Base-by-base conservation (phyloP, 2,797 vertebrate genomes). In the Parauchenoglanis ngamensis region DNA sequence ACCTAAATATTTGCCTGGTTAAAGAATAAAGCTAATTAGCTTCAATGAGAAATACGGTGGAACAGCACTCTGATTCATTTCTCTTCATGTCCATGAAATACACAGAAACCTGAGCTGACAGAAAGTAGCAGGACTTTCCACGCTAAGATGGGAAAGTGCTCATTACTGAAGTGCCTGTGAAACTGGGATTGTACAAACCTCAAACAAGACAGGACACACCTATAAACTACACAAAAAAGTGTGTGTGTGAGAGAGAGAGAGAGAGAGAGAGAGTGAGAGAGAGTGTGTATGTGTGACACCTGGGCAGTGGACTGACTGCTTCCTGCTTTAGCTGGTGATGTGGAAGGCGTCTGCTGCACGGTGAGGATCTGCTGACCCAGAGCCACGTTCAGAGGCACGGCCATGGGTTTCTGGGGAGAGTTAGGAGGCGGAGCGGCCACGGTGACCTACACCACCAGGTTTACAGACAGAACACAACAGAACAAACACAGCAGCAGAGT, bases 351-450 rank as follows among this genome's bases (percentile, higher is more conserved):
- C 94, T 97, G 96, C 78, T 98, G 97, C 87, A 97, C 95, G 2
- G 96, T 89, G 83, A 98, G 96, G 92, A 98, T 96, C 95, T 97
- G 97, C 93, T 98, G 97, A 85, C 97, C 96, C 56, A 98, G 95
- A 5, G 96, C 96, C 91, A 98, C 93, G 80, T 96, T 97, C 89
- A 98, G 94, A 0, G 97, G 97, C 88, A 98, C 92, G 1, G 96
- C 85, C 90, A 98, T 93, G 0, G 97, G 95, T 92, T 98, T 98
- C 95, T 97, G 97, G 35, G 97, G 94, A 72, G 97, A 94, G 91
- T n/a, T 96, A 83, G 96, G 94, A 88, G 95, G 95, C 84, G 97
- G 97, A 10, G 96, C 96, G 11, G 96, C 96, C 92, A 98, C 95
- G 0, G 97, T 97, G 25, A 98, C 97, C 91, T 85, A 21, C 35